Conservation (phyloP, 2,888 invertebrate species). For the Lagria hirta region DNA sequence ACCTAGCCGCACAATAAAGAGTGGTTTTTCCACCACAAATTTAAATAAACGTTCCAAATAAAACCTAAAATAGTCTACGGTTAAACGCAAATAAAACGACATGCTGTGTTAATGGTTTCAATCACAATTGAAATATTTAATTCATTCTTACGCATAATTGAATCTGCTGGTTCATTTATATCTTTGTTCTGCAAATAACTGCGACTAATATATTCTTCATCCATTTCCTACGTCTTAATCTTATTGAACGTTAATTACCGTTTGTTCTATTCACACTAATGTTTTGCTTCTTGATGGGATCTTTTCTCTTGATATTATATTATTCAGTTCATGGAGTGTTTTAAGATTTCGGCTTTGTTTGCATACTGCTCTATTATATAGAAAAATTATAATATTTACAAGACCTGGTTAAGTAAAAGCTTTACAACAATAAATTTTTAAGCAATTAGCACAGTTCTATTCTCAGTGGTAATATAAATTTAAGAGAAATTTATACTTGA, state of each 20-base stretch:
- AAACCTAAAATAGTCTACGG: no score
- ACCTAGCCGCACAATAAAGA: no score
- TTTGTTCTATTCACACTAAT: conserved; percentile 35
- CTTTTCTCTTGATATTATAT: conserved; percentile 18
- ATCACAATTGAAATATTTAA: conserved; percentile 25
- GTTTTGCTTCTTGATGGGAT: conserved; percentile 27
- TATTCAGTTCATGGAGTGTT: conserved; percentile 15
- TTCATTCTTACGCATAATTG: conserved; percentile 25
- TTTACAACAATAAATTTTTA: no score
- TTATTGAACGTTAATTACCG: conserved; percentile 37
- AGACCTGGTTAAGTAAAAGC: conserved; percentile 18
- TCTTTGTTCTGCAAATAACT: conserved; percentile 32
- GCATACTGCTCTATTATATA: conserved; percentile 16
- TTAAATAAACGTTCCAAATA: no score
- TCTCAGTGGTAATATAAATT: no score
- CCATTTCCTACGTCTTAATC: conserved; percentile 30
- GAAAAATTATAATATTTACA: conserved; percentile 25
- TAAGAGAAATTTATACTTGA: no score
- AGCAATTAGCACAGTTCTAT: no score
- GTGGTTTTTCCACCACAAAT: no score
- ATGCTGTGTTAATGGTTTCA: conserved; percentile 23
- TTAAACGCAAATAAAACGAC: conserved; percentile 23
- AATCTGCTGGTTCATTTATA: conserved; percentile 30
- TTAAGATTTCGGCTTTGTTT: conserved; percentile 16
- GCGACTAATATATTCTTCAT: conserved; percentile 33